Conservation (phyloP, 2,888 invertebrate genomes). For the Plutella xylostella region DNA sequence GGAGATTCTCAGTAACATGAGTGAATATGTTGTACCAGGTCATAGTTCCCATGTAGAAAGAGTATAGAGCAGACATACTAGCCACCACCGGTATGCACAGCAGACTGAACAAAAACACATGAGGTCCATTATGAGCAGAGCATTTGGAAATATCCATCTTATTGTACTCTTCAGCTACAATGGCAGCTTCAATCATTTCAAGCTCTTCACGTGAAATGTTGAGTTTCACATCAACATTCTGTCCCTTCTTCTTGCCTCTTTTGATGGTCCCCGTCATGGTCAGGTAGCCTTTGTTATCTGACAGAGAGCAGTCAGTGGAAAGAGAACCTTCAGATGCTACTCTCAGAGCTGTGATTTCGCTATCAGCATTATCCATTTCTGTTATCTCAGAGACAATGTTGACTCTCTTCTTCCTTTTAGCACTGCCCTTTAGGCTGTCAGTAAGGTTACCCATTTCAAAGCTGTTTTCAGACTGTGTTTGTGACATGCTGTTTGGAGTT, state of each 20-base stretch:
- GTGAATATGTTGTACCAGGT: conserved; percentile 83
- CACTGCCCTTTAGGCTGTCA: conserved; percentile 57
- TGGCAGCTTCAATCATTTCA: conserved; percentile 75
- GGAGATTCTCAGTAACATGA: conserved; percentile 75
- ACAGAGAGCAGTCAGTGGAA: conserved; percentile 68
- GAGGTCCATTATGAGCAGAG: conserved; percentile 71
- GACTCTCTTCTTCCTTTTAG: conserved; percentile 71
- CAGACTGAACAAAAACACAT: conserved; percentile 73
- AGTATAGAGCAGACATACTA: conserved; percentile 72
- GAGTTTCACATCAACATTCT: conserved; percentile 77
- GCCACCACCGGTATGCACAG: conserved; percentile 76
- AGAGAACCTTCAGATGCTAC: conserved; percentile 60
- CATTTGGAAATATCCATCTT: conserved; percentile 70
- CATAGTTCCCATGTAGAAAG: conserved; percentile 80
- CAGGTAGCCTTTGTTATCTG: conserved; percentile 69
- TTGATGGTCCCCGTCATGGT: conserved; percentile 82
- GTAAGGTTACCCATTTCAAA: conserved; percentile 57
- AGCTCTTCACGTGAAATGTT: conserved; percentile 79
- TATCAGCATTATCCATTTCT: conserved; percentile 48
- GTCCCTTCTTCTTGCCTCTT: conserved; percentile 77
- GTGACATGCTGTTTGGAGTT: conserved; percentile 54
- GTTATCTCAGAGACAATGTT: conserved; percentile 70
- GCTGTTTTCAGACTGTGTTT: conserved; percentile 64
- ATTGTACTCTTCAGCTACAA: conserved; percentile 68
- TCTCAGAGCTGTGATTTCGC: conserved; percentile 48